Evolutionary conservation across 2,113 vertebrate species (phyloP), one percentile per base, ranked within the genome.

Genomic region (Hoplias malabaricus): DNA sequence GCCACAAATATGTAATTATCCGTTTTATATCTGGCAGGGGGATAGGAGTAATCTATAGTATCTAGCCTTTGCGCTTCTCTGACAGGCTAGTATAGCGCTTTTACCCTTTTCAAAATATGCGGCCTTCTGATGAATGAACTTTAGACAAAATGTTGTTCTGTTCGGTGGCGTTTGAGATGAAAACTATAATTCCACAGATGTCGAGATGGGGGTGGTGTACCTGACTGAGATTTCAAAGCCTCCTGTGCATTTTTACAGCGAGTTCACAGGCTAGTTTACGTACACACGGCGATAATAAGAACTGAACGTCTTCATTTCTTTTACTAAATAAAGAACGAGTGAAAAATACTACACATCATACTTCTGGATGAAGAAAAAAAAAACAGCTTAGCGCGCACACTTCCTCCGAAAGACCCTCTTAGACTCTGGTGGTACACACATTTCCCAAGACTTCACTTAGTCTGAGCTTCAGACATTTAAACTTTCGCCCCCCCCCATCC

Each of bases 1-100:
- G 96, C 96, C 98, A 98, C 98, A 99, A 99, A 99, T 99, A 99
- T 99, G 96, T 99, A 98, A 99, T 99, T 98, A 98, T 99, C 96
- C 98, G 91, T 98, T 99, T 99, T 98, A 98, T 98, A 98, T 99
- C 96, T 98, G 97, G 95, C 96, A 95, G 93, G 96, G 94, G 96
- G 96, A 98, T 98, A 98, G 98, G 98, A 98, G 96, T 99, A 99
- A 99, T 99, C 98, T 99, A 99, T 99, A 98, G 95, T 96, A 96
- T 96, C 96, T 98, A 97, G 96, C 96, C 96, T 98, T 96, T 98
- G 96, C 92, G 95, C 97, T 93, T 94, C 93, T 89, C 95, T 98
- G 97, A 99, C 98, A 93, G 96, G 91, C 91, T 92, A 94, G 94
- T 91, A 95, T 95, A 94, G 94, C 93, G 95, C 95, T 98, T 98